Conservation (phyloP, 1,140 invertebrate genomes). For the Solenopsis invicta region DNA sequence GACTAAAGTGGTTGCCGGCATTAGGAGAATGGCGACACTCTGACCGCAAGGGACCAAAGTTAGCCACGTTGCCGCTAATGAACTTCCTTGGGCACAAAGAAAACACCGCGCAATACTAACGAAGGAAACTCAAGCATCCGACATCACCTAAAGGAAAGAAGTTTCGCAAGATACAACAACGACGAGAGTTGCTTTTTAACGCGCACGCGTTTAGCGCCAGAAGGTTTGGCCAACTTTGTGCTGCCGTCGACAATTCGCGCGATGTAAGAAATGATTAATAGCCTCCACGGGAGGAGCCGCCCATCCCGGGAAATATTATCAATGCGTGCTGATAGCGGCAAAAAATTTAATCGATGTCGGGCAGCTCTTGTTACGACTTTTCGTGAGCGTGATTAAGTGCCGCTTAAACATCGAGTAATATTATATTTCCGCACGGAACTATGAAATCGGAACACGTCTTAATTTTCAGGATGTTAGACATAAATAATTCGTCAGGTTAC, state of each 20-base stretch:
- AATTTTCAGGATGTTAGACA: neutral
- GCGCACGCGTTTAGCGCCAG: slow-evolving; percentile 36
- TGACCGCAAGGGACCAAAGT: slow-evolving; percentile 62
- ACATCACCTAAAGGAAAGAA: slow-evolving; percentile 50
- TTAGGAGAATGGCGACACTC: slow-evolving; percentile 58
- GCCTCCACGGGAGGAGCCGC: neutral
- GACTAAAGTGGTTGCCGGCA: slow-evolving; percentile 49
- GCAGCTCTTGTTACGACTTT: slow-evolving; percentile 14
- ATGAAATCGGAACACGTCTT: neutral
- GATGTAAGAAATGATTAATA: slow-evolving; percentile 54
- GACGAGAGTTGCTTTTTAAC: slow-evolving; percentile 55
- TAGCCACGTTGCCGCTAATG: slow-evolving; percentile 57
- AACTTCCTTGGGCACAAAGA: slow-evolving; percentile 62
- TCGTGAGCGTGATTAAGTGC: slow-evolving; percentile 42
- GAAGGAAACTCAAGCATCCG: slow-evolving; percentile 60
- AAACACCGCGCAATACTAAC: slow-evolving; percentile 59
- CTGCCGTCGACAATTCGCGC: slow-evolving; percentile 31
- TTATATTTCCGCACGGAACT: slow-evolving; percentile 19
- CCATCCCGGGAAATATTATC: slow-evolving; percentile 37
- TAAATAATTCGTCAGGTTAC: slow-evolving; percentile 11
- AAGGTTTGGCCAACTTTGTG: slow-evolving; percentile 42
- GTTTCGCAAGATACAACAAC: slow-evolving; percentile 47
- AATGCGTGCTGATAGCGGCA: slow-evolving; percentile 19
- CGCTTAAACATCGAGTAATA: slow-evolving; percentile 15
- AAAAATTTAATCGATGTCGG: slow-evolving; percentile 28